phyloP scores from a whole-genome alignment of 1,140 invertebrate genomes.

The Globodera ellingtonae region DNA sequence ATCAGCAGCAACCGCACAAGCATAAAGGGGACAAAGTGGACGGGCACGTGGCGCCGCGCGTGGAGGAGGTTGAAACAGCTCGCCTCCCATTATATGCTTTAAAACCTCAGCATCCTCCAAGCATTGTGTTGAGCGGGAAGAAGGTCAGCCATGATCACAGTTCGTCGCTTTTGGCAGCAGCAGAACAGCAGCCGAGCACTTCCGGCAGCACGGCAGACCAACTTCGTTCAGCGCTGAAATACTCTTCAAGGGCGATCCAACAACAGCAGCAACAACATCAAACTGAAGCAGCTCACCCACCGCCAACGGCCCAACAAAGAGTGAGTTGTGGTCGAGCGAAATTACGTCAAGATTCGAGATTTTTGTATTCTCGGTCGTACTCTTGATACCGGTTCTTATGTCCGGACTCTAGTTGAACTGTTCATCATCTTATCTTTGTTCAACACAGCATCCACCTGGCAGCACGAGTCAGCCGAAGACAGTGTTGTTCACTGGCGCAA shows the following conservation, averaged over 20 bases:
- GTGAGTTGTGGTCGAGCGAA: neutral
- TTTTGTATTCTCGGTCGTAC: too few species aligned
- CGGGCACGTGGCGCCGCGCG: slow-evolving; percentile 60
- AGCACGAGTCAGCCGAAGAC: slow-evolving; percentile 8
- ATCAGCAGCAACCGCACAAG: too few species aligned
- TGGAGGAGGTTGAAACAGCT: slow-evolving; percentile 38
- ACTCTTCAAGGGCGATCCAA: neutral
- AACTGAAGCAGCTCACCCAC: slow-evolving; percentile 2
- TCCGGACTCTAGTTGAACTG: too few species aligned
- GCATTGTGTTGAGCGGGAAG: slow-evolving; percentile 25
- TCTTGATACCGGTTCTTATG: too few species aligned
- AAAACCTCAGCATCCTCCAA: slow-evolving; percentile 16
- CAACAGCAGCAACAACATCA: slow-evolving; percentile 15
- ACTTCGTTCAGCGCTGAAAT: slow-evolving; percentile 26
- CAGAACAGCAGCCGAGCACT: neutral
- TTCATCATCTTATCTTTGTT: neutral
- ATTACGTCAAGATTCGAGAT: too few species aligned
- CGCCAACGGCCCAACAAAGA: neutral
- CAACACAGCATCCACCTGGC: neutral
- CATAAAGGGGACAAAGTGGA: too few species aligned
- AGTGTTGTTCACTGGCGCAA: slow-evolving; percentile 15
- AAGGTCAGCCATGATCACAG: slow-evolving; percentile 19
- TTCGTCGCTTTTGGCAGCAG: neutral
- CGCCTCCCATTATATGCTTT: neutral
- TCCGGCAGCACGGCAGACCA: neutral